phyloP scores from a whole-genome alignment of 1,140 invertebrate genomes.

The Linepithema humile region DNA sequence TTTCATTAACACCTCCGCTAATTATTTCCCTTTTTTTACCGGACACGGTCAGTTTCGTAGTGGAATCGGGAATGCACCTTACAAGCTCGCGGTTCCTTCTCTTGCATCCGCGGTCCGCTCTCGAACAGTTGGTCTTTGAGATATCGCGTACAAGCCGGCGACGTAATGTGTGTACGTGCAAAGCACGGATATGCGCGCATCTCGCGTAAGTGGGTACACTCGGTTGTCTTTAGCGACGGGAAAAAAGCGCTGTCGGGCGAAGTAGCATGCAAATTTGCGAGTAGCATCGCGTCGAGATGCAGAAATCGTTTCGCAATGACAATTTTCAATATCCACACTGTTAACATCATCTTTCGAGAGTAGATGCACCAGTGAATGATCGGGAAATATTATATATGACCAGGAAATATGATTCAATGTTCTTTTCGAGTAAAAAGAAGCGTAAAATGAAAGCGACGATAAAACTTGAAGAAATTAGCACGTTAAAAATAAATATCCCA shows the following conservation, averaged over 20 bases:
- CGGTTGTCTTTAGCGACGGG: background rate
- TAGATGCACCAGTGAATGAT: background rate
- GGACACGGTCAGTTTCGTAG: slow-evolving; percentile 66
- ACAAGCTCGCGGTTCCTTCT: slow-evolving; percentile 61
- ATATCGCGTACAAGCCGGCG: background rate
- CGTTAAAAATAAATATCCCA: too few species aligned
- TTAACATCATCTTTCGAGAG: background rate
- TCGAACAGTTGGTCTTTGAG: slow-evolving; percentile 14
- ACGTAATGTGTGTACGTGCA: slow-evolving; percentile 16
- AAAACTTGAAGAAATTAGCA: too few species aligned
- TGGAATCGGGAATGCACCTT: slow-evolving; percentile 70
- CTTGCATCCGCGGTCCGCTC: background rate
- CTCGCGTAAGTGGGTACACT: background rate
- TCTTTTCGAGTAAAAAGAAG: too few species aligned
- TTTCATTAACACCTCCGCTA: slow-evolving; percentile 85
- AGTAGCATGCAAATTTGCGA: slow-evolving; percentile 42
- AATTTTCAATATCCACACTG: too few species aligned
- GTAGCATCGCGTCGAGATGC: background rate
- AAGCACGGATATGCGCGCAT: background rate
- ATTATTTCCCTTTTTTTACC: slow-evolving; percentile 82
- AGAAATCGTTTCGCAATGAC: background rate
- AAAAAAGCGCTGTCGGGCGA: slow-evolving; percentile 15
- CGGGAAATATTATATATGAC: background rate
- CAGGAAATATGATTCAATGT: too few species aligned
- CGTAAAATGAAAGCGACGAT: too few species aligned